Evolutionary conservation across 2,113 vertebrate genomes (phyloP).

Genomic region (Grallaria varia): DNA sequence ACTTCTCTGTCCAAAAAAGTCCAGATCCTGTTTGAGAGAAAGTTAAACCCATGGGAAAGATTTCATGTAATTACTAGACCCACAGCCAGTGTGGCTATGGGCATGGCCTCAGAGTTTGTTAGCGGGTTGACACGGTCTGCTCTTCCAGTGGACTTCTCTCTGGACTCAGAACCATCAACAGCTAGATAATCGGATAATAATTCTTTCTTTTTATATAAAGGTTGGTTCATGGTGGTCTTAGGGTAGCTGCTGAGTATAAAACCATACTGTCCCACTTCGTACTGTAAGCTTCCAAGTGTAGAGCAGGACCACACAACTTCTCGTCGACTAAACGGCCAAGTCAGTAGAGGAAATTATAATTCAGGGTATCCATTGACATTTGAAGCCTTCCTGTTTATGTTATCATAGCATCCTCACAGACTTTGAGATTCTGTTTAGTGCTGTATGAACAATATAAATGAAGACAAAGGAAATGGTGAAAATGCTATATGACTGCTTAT

Average conservation of each 20-base stretch:
- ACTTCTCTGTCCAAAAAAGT: not conserved
- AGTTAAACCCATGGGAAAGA: not conserved
- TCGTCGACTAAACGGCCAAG: not conserved
- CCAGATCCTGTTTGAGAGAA: not conserved
- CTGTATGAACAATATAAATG: fast-evolving
- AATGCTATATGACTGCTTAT: not conserved
- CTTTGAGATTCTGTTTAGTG: not conserved
- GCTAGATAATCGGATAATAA: not conserved
- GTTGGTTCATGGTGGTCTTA: not conserved
- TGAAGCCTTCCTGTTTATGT: not conserved
- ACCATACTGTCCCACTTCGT: not conserved
- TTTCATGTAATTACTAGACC: not conserved
- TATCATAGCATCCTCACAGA: not conserved
- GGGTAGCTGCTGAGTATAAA: not conserved
- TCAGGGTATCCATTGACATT: not conserved
- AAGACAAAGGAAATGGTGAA: not conserved
- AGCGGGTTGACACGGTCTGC: not conserved
- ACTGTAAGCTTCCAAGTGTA: not conserved
- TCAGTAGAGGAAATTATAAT: not conserved
- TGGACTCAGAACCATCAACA: not conserved
- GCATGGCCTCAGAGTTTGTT: not conserved
- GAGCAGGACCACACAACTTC: fast-evolving
- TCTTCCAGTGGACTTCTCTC: not conserved
- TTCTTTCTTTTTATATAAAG: not conserved
- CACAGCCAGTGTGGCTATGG: not conserved